Conservation (phyloP, 2,888 invertebrate genomes). For the Oscheius sp. region DNA sequence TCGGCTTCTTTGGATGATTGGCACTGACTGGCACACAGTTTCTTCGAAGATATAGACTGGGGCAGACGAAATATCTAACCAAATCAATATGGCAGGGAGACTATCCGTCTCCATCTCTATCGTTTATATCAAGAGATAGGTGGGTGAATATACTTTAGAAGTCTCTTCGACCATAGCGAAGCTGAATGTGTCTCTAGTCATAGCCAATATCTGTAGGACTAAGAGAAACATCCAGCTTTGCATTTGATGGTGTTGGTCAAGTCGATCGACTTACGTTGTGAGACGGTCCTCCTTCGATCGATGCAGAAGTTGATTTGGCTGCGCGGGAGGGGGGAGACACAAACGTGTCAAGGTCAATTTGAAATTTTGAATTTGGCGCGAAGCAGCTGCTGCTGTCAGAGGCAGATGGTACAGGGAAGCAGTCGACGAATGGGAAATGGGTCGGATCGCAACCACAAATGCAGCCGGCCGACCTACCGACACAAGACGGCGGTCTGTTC, state of each 20-base stretch:
- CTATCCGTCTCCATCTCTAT: too few species aligned
- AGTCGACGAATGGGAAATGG: conserved; percentile 1
- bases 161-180: too few species aligned
- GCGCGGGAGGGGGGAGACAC: background rate
- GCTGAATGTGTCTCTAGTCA: conserved; percentile 59
- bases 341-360: conserved; percentile 28
- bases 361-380: conserved; percentile 24
- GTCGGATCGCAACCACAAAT: background rate
- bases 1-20: too few species aligned
- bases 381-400: conserved; percentile 1
- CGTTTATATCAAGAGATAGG: too few species aligned
- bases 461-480: background rate
- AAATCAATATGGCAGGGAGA: too few species aligned
- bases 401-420: conserved; percentile 20
- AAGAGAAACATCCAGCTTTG: conserved; percentile 37
- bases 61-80: too few species aligned
- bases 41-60: too few species aligned
- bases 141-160: too few species aligned
- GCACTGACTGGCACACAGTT: too few species aligned
- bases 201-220: conserved; percentile 40
- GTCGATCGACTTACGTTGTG: background rate
- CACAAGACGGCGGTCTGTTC: conserved; percentile 13
- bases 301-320: conserved; percentile 30
- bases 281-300: conserved; percentile 15
- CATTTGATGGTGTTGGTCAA: background rate